Evolutionary conservation across 2,113 vertebrate genomes (phyloP), one percentile per base, ranked within the genome.

Genomic region (Felis chaus): DNA sequence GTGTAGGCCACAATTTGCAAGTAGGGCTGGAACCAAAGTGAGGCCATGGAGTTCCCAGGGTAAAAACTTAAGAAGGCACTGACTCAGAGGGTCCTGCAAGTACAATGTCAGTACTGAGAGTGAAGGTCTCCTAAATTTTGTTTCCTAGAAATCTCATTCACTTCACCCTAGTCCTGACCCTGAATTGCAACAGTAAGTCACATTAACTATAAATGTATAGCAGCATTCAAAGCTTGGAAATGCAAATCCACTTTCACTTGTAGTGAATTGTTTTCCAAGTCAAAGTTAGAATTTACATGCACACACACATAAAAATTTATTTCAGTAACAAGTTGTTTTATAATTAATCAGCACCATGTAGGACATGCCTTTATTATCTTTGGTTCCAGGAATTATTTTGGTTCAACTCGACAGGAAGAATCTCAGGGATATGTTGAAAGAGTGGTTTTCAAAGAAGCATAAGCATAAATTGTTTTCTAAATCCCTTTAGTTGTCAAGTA

Each of bases 381-480:
- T 94, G 61, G 33, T 73, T 96, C 41, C 48, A 94, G 69, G 29
- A 55, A 78, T 48, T 31, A 36, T 55, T 83, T 76, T 74, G 53
- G 31, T 81, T 93, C 39, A 95, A 45, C 23, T 74, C 18, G 83
- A 63, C 48, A 79, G 63, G 27, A 83, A 97, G 36, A 93, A 93
- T 95, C 78, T 66, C 33, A 57, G 21, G 9, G 10, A 3, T 61
- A 45, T 63, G 31, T 68, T 88, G 36, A 86, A 84, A 16, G 7
- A 94, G 21, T 55, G 4, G 25, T 89, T 80, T 94, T 82, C 63
- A 50, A 76, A 85, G 2, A 79, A 10, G 12, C 6, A 82, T 82
- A 63, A 82, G 27, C 18, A 84, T n/a, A 96, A 57, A 71, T 61
- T 89, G 5, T 81, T 71, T 96, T 86, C 39, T 65, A 90, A 69